Base-by-base conservation (phyloP, 2,888 invertebrate species). In the Apotomis betuletana region DNA sequence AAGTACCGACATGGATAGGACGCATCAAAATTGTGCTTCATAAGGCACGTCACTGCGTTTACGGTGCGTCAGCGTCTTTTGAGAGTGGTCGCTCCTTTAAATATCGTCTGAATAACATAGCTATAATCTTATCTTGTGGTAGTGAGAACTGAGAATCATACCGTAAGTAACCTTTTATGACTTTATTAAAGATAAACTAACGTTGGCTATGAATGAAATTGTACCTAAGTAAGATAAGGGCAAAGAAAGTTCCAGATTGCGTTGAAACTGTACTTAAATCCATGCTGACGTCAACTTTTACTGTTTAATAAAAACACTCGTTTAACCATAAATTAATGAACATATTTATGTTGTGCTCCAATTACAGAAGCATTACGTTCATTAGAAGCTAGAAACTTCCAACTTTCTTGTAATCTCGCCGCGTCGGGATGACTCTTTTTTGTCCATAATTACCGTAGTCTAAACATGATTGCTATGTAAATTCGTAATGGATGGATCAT, bases 401-500 rank as follows among this genome's bases (percentile, higher is more conserved):
- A 61, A 49, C 70, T 73, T 61, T 70, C 63, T 72, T 74, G 62
- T 63, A 78, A 78, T 76, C 76, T 78, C 67, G 75, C 76, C 72
- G 77, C 74, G 67, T 70, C 77, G 76, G 55, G 46, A 77, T 72
- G 77, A 59, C 63, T 52, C 57, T 74, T 76, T 76, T 77, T 75
- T 77, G 75, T 74, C 74, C 64, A 70, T 72, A 73, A 75, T 74
- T 74, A 77, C 73, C 67, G 46, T 59, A 52, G 55, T 67, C 74
- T 74, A 75, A 76, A 75, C 77, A 75, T 75, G 84, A 87, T 86
- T 85, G 82, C 85, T 87, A 86, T 87, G 85, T 89, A 86, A 87
- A 89, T 87, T 82, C 85, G 83, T 88, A 89, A 89, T 86, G 85
- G 85, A 88, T 87, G 83, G 85, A 70, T 86, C 85, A 88, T 89